Base-by-base conservation (phyloP, 2,888 invertebrate species). In the Eilema sororculum region DNA sequence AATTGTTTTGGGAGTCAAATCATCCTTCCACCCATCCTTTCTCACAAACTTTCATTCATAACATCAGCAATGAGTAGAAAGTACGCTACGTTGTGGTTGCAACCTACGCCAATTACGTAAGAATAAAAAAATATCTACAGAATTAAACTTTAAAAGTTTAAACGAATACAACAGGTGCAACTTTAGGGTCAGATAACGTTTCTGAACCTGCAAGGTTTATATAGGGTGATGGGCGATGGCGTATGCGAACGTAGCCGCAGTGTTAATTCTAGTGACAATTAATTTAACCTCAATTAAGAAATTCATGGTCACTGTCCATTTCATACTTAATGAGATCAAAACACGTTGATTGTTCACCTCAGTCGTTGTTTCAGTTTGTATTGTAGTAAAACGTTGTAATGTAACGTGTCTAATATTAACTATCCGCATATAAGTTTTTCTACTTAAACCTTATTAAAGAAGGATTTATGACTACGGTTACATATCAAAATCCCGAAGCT, bases 251-350 rank as follows among this genome's bases (percentile, higher is more conserved):
- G 82, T 76, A 81, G 84, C 86, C 82, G 76, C 85, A 74, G 79
- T 86, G 85, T 84, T 89, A 89, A 90, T 87, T 87, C 78, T 82
- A 85, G 87, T 82, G 91, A 89, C 93, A 92, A 93, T 93, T 92
- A 90, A 89, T 90, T 94, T 94, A 93, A 94, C 94, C 94, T 88
- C 91, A 91, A 91, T 94, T 90, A 90, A 84, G 82, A 82, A 82
- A 86, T 84, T 89, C 89, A 90, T 79, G 89, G 88, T 78, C 88
- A 81, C 60, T 66, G 68, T 80, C 63, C 73, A 72, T 76, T 73
- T 71, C 52, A 52, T 75, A 80, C 68, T 75, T 82, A 83, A 84
- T 84, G 74, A 80, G 77, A 76, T 78, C 76, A 78, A 78, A 80
- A 80, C 71, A 79, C 67, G 67, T 74, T 71, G 63, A 73, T 74